A percentile compares a stretch with the other conserved stretches of the same genome.
Conservation (phyloP, 1,140 invertebrate species). For the Drosophila jambulina region DNA sequence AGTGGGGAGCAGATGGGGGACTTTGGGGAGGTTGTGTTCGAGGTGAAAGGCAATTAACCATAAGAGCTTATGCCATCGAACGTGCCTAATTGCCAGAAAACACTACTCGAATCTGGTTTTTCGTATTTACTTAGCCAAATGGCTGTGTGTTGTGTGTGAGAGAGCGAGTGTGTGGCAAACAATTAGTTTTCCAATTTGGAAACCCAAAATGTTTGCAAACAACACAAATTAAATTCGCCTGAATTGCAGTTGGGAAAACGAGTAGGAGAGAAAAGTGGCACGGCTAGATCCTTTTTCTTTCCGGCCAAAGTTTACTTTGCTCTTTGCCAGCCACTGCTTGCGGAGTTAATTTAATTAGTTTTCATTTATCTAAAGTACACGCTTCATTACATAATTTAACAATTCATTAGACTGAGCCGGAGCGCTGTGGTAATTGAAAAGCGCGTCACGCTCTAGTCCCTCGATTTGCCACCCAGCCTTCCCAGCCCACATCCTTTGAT, state of each 20-base stretch:
- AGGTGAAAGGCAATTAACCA: conserved; percentile 64
- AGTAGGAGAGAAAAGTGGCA: background rate
- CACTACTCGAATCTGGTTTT: conserved; percentile 30
- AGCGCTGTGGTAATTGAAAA: conserved; percentile 65
- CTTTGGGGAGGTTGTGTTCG: conserved; percentile 9
- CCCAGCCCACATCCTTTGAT: conserved; percentile 1
- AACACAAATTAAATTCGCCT: conserved; percentile 62
- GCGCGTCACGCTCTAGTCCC: conserved; percentile 63
- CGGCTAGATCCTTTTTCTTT: conserved; percentile 25
- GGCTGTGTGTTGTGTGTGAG: conserved; percentile 32
- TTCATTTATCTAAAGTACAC: conserved; percentile 78
- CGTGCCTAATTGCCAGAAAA: conserved; percentile 71
- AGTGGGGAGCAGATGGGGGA: background rate
- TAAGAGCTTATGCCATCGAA: conserved; percentile 58
- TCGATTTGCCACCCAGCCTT: conserved; percentile 1
- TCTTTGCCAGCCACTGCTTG: conserved; percentile 34
- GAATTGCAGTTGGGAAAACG: conserved; percentile 20
- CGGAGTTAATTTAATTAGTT: conserved; percentile 73
- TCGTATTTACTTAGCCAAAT: conserved; percentile 58
- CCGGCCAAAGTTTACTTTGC: conserved; percentile 46
- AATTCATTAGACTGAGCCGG: conserved; percentile 72
- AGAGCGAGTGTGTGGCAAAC: conserved; percentile 50
- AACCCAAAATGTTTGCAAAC: conserved; percentile 67
- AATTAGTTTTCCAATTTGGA: conserved; percentile 72
- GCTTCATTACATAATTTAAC: conserved; percentile 78